Conservation (phyloP, 2,113 vertebrate genomes). For the Triplophysa siluroides region DNA sequence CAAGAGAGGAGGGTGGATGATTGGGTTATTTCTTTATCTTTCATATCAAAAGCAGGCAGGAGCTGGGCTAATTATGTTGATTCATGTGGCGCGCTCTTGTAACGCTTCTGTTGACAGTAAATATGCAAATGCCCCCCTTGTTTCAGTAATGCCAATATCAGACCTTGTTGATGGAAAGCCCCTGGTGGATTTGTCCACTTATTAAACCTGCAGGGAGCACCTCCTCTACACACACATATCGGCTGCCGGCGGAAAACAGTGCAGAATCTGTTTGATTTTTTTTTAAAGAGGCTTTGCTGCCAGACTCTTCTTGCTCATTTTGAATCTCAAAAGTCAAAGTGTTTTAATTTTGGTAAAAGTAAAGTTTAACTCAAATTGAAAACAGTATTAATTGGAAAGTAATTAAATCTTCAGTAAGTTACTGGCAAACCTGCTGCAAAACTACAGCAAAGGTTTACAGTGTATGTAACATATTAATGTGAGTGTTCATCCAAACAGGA, state of each 20-base stretch:
- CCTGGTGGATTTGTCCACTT: constrained; percentile 46
- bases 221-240: background rate
- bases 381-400: too few relatives aligned
- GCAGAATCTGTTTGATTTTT: constrained; percentile 10
- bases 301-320: too few relatives aligned
- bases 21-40: constrained; percentile 6
- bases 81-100: constrained; percentile 40
- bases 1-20: background rate
- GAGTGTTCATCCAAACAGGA: too few relatives aligned
- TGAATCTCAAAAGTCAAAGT: too few relatives aligned
- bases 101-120: constrained; percentile 44
- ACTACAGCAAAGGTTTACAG: too few relatives aligned
- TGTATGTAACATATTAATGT: too few relatives aligned
- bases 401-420: too few relatives aligned
- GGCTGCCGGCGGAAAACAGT: background rate
- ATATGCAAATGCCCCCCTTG: constrained; percentile 51
- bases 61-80: constrained; percentile 46
- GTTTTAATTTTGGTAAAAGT: too few relatives aligned
- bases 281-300: constrained; percentile 4
- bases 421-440: too few relatives aligned
- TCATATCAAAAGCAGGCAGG: constrained; percentile 10
- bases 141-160: constrained; percentile 45
- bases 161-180: constrained; percentile 49
- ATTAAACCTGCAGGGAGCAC: constrained; percentile 45
- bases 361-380: too few relatives aligned